These are phyloP conservation scores for Calameuta idolon DNA, from an alignment of 2,888 invertebrate species.

Conservation along the genomic window DNA sequence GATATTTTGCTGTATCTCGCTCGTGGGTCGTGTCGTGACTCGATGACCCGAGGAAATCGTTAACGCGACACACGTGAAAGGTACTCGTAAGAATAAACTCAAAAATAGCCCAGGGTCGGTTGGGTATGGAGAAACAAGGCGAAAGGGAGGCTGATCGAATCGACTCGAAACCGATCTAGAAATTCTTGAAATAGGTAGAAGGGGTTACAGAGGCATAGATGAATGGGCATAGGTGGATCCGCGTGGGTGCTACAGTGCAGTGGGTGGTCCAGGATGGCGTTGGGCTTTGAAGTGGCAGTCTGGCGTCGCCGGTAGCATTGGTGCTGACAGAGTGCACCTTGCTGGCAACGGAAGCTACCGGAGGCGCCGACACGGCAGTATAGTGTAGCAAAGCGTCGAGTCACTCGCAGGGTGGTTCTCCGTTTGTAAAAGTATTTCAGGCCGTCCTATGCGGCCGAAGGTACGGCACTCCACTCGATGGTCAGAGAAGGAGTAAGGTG, in stretches of 20 bases:
- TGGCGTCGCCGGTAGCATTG: not conserved
- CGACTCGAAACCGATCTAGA: not conserved
- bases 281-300: not conserved
- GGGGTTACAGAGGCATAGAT: not conserved
- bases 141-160: not conserved
- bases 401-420: slow-evolving; percentile 1
- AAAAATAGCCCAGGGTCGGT: not conserved
- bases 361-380: not conserved
- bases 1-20: too few species aligned
- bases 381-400: slow-evolving; percentile 4
- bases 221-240: not conserved
- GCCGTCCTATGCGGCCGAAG: not conserved
- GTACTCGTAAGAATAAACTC: not conserved
- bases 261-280: not conserved
- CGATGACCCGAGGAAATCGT: not conserved
- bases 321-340: slow-evolving; percentile 31
- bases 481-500: not conserved
- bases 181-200: not conserved
- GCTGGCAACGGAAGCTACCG: slow-evolving; percentile 20
- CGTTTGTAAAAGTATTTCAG: not conserved
- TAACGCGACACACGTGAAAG: not conserved
- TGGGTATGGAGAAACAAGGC: not conserved
- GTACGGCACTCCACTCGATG: not conserved
- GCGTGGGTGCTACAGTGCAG: not conserved
- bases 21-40: too few species aligned